Conservation (phyloP, 2,888 invertebrate species). For the Philaethria dido region DNA sequence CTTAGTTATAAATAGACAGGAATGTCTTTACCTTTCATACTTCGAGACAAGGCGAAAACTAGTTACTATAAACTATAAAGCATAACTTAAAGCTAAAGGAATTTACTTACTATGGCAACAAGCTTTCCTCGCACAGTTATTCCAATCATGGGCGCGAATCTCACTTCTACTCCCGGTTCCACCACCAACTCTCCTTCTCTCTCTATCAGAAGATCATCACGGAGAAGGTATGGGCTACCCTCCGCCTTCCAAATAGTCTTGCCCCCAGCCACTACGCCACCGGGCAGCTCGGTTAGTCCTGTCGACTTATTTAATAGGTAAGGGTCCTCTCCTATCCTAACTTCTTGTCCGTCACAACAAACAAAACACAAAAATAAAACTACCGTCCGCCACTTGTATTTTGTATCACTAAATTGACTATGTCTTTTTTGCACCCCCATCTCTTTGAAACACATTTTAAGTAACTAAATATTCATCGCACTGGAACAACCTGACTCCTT, state of each 20-base stretch:
- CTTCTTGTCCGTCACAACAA: conserved; percentile 69
- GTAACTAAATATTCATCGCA: conserved; percentile 70
- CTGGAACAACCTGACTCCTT: conserved; percentile 57
- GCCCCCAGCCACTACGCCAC: conserved; percentile 85
- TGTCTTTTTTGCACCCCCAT: conserved; percentile 79
- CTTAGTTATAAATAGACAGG: conserved; percentile 8
- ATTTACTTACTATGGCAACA: conserved; percentile 91
- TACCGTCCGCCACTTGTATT: conserved; percentile 82
- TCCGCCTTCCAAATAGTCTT: conserved; percentile 81
- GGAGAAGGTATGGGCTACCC: conserved; percentile 89
- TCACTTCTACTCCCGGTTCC: conserved; percentile 94
- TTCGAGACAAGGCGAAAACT: not conserved
- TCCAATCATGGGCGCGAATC: conserved; percentile 96
- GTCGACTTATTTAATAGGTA: conserved; percentile 73
- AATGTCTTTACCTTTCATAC: not conserved
- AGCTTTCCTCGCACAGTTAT: conserved; percentile 96
- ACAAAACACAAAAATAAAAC: conserved; percentile 56
- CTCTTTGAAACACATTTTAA: conserved; percentile 72
- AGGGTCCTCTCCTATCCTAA: conserved; percentile 63
- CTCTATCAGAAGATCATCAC: conserved; percentile 92
- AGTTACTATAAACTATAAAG: not conserved
- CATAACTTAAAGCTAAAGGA: not conserved
- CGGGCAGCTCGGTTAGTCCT: conserved; percentile 84
- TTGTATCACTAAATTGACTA: conserved; percentile 80
- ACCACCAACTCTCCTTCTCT: conserved; percentile 91